phyloP scores from a whole-genome alignment of 2,797 vertebrate species.

The Chiloscyllium punctatum region DNA sequence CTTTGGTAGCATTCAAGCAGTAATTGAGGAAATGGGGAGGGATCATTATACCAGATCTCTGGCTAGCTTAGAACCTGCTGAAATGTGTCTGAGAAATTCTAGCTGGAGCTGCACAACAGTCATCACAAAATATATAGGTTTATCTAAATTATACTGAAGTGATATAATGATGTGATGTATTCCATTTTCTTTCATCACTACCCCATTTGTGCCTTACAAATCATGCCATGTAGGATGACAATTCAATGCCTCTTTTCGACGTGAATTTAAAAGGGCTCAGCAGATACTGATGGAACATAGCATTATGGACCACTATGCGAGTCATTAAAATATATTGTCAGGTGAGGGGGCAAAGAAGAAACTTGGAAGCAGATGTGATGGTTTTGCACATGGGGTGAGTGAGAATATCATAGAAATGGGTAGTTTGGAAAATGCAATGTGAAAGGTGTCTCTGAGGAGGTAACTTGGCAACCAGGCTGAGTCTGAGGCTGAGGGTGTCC shows the following conservation, averaged over 20 bases:
- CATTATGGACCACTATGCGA: too few species aligned
- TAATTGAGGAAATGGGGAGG: neutral
- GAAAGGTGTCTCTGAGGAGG: too few species aligned
- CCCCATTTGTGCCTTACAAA: neutral
- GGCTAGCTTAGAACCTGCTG: neutral
- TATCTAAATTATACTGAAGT: neutral
- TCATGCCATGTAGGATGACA: neutral
- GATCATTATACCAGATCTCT: neutral
- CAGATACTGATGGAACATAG: too few species aligned
- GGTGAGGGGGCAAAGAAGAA: too few species aligned
- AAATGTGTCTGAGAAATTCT: neutral
- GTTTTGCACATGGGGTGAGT: too few species aligned
- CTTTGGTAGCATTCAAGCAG: neutral
- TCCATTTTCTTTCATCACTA: neutral
- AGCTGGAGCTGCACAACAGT: neutral
- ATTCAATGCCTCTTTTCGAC: neutral
- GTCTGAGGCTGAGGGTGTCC: too few species aligned
- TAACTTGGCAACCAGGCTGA: too few species aligned
- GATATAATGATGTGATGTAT: neutral
- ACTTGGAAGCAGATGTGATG: too few species aligned
- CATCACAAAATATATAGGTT: neutral
- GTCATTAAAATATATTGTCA: too few species aligned
- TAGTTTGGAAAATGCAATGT: too few species aligned
- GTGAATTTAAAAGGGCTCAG: too few species aligned
- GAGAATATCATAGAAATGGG: too few species aligned